Conservation (phyloP, 2,888 invertebrate species). For the Agrochola litura region DNA sequence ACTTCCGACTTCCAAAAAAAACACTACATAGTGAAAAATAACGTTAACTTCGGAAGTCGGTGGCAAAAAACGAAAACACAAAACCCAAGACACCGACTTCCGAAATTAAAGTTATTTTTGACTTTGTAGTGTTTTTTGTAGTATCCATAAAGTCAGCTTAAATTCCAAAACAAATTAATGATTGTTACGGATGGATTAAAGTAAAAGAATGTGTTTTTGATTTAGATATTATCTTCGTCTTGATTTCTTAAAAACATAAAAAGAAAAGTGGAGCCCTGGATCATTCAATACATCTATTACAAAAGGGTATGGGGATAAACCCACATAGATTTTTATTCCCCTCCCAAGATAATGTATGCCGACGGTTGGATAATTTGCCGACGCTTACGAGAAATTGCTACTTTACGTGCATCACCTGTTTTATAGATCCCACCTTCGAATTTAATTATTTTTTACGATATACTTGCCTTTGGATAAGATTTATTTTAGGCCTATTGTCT, state of each 20-base stretch:
- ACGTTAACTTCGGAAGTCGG: no score
- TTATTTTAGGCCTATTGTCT: background rate
- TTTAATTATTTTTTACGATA: conserved; percentile 40
- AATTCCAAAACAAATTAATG: conserved; percentile 1
- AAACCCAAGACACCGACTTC: no score
- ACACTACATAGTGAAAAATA: no score
- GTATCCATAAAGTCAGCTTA: background rate
- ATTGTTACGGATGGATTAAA: background rate
- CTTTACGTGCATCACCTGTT: conserved; percentile 55
- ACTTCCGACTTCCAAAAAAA: no score
- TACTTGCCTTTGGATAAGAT: conserved; percentile 1
- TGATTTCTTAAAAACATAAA: conserved; percentile 6
- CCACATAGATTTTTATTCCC: conserved; percentile 66
- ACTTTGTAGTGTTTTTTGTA: no score
- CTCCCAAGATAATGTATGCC: conserved; percentile 68
- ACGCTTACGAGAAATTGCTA: conserved; percentile 58
- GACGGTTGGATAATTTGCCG: conserved; percentile 71
- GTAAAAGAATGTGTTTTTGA: background rate
- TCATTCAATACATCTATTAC: conserved; percentile 40
- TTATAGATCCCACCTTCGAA: conserved; percentile 42
- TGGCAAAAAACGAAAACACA: no score
- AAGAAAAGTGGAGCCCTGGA: background rate
- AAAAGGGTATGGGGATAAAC: conserved; percentile 33
- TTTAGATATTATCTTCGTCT: background rate
- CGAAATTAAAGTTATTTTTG: no score